Base-by-base conservation (phyloP, 2,797 vertebrate genomes). In the Adelosebastes latens region DNA sequence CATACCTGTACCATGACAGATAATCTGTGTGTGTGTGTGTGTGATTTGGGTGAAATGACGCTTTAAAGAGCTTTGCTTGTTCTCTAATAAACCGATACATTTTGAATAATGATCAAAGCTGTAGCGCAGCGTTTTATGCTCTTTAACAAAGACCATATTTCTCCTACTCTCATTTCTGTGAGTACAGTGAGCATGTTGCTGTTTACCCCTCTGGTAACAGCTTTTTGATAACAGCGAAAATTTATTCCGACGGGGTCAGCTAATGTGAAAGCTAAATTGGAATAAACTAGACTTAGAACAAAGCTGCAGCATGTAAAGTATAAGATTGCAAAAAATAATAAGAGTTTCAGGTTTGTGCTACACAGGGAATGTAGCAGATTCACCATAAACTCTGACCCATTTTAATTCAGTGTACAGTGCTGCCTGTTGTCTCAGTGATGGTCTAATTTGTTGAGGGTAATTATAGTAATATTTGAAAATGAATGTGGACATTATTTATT, bases 191-290 rank as follows among this genome's bases (percentile, higher is more conserved):
- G 39, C 68, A 25, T 49, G 75, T 55, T 64, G 67, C 72, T 81
- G 75, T 80, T 84, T 80, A 74, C 69, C 39, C 72, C 63, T 84
- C 81, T 69, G 79, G 77, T 75, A 65, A 72, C 63, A 64, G 61
- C 59, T 46, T 70, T 32, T 32, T 71, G 72, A 77, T 66, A 72
- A 55, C 46, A 58, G 66, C 9, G 20, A 46, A 75, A 63, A 68
- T 46, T 0, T 62, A 72, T 79, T 71, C 53, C 52, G 67, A 67
- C 24, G 10, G 5, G 69, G 77, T 80, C 79, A 73, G 68, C 36
- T 74, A 53, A 75, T 63, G 69, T 16, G 58, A 66, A 60, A 56
- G 78, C 22, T 25, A 64, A 79, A 46, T 14, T 78, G 62, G 49
- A 84, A 76, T 74, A 76, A 76, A 75, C 36, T 14, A 46, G 58